These are phyloP conservation scores for Vidua macroura DNA, from an alignment of 2,113 vertebrate species.

Conservation along the genomic window DNA sequence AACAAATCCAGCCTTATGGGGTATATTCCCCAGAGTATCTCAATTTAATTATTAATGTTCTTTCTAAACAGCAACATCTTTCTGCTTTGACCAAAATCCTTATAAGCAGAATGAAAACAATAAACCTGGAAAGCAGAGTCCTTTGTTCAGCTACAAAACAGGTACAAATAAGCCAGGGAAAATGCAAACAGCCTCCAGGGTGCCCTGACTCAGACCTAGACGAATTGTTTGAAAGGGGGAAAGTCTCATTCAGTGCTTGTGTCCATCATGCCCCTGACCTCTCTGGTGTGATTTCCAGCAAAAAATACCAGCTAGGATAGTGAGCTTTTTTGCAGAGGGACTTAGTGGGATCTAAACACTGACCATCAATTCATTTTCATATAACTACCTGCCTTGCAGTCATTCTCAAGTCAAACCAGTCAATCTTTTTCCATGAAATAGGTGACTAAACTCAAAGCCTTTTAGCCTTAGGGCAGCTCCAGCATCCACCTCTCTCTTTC, in stretches of 20 bases:
- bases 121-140: background rate
- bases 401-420: background rate
- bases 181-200: background rate
- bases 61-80: constrained; percentile 15
- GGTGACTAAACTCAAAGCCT: background rate
- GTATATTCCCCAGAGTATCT: background rate
- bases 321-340: background rate
- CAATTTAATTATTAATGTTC: constrained; percentile 43
- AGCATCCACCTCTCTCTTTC: background rate
- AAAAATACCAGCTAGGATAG: background rate
- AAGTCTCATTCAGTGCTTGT: background rate
- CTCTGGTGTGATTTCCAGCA: background rate
- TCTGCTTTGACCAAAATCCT: background rate
- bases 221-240: background rate
- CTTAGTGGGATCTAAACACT: background rate
- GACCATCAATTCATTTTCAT: background rate
- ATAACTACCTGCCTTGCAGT: background rate
- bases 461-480: background rate
- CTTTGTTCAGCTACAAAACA: constrained; percentile 16
- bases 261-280: background rate
- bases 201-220: background rate
- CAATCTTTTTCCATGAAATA: background rate
- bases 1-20: background rate
- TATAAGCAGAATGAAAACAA: background rate
- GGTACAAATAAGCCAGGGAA: background rate